phyloP scores from a whole-genome alignment of 1,140 invertebrate species.

The Hermatobates lingyangjiaoensis region DNA sequence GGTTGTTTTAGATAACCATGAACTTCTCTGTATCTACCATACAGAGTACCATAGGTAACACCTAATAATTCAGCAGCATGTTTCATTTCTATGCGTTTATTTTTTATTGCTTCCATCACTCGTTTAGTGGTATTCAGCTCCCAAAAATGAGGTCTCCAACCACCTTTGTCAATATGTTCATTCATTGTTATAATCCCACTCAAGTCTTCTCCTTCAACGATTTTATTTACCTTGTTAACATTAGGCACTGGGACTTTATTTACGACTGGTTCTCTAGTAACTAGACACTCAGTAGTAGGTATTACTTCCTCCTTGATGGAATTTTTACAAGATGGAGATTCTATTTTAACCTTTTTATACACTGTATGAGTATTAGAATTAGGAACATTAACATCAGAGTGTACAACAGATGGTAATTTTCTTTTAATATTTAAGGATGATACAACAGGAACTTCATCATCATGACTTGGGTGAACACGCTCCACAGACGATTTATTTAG shows the following conservation, averaged over 20 bases:
- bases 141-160: slow-evolving; percentile 74
- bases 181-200: slow-evolving; percentile 56
- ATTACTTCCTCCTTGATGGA: background rate
- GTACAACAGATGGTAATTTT: background rate
- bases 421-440: background rate
- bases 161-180: slow-evolving; percentile 60
- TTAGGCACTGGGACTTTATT: background rate
- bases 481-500: background rate
- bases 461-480: background rate
- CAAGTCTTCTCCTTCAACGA: background rate
- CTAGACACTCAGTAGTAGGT: background rate
- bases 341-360: background rate
- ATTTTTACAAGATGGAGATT: no score
- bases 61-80: slow-evolving; percentile 68
- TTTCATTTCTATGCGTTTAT: slow-evolving; percentile 83
- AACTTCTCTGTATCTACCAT: slow-evolving; percentile 68
- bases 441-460: background rate
- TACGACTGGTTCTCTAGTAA: background rate
- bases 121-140: slow-evolving; percentile 62
- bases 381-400: background rate
- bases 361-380: background rate
- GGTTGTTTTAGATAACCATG: slow-evolving; percentile 68
- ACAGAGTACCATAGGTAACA: slow-evolving; percentile 73
- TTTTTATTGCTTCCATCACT: slow-evolving; percentile 73
- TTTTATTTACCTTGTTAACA: background rate